Base-by-base conservation (phyloP, 2,113 vertebrate species). In the Tragelaphus strepsiceros region DNA sequence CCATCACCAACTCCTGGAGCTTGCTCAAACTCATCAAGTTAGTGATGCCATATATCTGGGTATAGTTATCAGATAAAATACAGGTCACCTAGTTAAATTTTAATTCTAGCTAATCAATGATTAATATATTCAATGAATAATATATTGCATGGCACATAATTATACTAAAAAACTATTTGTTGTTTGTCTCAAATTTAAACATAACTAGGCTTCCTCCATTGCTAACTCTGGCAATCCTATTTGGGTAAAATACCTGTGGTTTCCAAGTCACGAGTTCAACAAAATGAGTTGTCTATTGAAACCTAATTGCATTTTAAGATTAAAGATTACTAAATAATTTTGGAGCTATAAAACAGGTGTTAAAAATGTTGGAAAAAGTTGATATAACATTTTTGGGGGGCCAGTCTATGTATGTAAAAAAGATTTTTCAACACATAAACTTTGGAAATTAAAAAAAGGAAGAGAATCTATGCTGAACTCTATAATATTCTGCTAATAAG, bases 171-270 rank as follows among this genome's bases (percentile, higher is more conserved):
- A 67, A 28, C 5, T 28, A 71, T 61, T 74, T 59, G 14, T 64
- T 91, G 26, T 94, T 94, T 94, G 46, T 83, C 8, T 94, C 74
- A 77, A 87, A 22, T 88, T 82, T 61, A 95, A 86, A 90, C 93
- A 58, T 93, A 81, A 91, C 4, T 62, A 35, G 10, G 39, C 17
- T 14, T 53, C 16, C 22, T 92, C 22, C 80, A 32, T 88, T 94
- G 49, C 39, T 94, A 84, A 67, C n/a, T 78, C 28, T 88, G 39
- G 51, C 51, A 61, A 62, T 53, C 5, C 32, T 77, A 39, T n/a
- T 43, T 85, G 43, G n/a, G 17, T 49, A 90, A 90, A 96, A 80
- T 12, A 84, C 82, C n/a, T 78, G 1, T 62, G 90, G 46, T 95
- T 90, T 92, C 90, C 14, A 90, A 74, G n/a, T 85, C 78, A 94